Evolutionary conservation across 1,140 invertebrate species (phyloP).

Genomic region (Stegodyphus dumicola): DNA sequence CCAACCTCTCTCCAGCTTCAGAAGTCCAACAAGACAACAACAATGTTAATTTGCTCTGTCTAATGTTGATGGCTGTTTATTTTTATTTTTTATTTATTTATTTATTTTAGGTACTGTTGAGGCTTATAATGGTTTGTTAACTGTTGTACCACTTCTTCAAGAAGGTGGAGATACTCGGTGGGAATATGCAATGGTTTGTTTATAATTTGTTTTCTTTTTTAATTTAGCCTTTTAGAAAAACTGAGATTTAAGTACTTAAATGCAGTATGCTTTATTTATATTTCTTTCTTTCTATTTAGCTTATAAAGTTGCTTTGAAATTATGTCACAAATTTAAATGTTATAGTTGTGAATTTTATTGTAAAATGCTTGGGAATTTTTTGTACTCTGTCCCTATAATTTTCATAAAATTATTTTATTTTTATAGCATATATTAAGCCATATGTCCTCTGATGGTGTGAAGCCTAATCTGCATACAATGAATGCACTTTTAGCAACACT

Average conservation of each 20-base stretch:
- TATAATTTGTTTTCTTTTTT: background rate
- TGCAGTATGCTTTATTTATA: background rate
- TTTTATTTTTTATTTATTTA: background rate
- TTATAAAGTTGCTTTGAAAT: background rate
- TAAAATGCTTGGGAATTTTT: background rate
- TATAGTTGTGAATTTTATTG: background rate
- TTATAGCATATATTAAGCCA: conserved; percentile 73
- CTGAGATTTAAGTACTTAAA: background rate
- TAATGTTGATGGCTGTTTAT: background rate
- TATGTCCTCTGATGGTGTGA: conserved; percentile 74
- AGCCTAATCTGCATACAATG: conserved; percentile 80
- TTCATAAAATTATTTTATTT: conserved; percentile 63
- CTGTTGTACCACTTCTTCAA: conserved; percentile 72
- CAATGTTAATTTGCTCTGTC: background rate
- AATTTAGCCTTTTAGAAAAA: background rate
- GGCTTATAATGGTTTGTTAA: conserved; percentile 80
- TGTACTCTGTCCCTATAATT: background rate
- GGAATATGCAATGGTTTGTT: conserved; percentile 62
- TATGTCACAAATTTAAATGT: background rate
- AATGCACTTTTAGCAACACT: conserved; percentile 76
- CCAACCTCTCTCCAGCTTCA: too few species aligned
- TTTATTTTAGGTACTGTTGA: conserved; percentile 68
- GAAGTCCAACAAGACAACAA: too few species aligned
- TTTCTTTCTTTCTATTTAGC: background rate
- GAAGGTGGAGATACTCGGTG: conserved; percentile 75